These are phyloP conservation scores for Seriola rivoliana DNA, from an alignment of 2,113 vertebrate genomes.

Conservation along the genomic window DNA sequence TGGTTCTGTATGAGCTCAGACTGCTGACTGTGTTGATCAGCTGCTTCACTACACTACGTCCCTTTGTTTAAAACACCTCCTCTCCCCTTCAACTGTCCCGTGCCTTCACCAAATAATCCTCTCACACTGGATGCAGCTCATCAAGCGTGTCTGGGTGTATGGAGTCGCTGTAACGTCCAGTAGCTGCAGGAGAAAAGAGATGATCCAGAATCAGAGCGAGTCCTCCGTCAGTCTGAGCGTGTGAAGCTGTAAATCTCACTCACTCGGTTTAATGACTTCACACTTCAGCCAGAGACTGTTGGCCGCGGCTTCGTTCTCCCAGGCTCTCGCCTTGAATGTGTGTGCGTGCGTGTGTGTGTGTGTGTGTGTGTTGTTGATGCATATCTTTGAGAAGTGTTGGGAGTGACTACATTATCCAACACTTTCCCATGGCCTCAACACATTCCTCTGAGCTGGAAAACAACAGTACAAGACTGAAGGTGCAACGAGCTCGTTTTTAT, in stretches of 20 bases:
- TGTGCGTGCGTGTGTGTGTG: conserved; percentile 9
- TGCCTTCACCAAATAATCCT: too few relatives aligned
- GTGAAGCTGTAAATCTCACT: conserved; percentile 56
- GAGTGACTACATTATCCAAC: background rate
- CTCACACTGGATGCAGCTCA: background rate
- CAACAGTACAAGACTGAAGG: conserved; percentile 4
- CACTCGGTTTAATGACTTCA: conserved; percentile 45
- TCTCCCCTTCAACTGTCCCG: too few relatives aligned
- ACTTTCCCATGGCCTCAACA: conserved; percentile 19
- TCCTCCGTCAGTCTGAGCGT: conserved; percentile 10
- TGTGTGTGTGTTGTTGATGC: conserved; percentile 8
- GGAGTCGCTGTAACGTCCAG: background rate
- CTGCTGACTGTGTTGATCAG: too few relatives aligned
- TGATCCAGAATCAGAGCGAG: background rate
- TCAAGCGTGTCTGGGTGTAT: conserved; percentile 7
- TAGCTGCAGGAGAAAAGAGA: background rate
- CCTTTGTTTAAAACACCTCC: too few relatives aligned
- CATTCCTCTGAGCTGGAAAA: conserved; percentile 17
- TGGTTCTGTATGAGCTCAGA: too few relatives aligned
- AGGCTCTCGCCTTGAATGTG: conserved; percentile 21
- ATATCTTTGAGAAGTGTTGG: conserved; percentile 7
- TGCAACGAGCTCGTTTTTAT: background rate
- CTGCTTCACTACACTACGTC: too few relatives aligned
- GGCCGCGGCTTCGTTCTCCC: conserved; percentile 50
- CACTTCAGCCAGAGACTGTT: conserved; percentile 51